Evolutionary conservation across 2,888 invertebrate species (phyloP).

Genomic region (Zaprionus obscuricornis): DNA sequence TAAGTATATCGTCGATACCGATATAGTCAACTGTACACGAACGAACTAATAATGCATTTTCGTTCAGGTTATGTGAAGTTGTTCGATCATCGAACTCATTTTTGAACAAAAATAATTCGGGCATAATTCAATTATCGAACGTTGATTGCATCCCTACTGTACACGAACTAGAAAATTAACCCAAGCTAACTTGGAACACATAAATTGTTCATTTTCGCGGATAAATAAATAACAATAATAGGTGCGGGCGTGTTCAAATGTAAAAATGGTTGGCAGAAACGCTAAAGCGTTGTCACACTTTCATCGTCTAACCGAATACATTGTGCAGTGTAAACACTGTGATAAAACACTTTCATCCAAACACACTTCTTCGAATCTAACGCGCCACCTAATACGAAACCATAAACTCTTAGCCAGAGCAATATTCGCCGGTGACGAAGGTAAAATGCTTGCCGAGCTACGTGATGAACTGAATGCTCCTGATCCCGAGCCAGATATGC

Average conservation of each 20-base stretch:
- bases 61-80: constrained; percentile 23
- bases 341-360: constrained; percentile 71
- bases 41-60: constrained; percentile 10
- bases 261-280: constrained; percentile 66
- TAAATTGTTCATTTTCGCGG: constrained; percentile 27
- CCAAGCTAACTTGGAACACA: constrained; percentile 37
- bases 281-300: constrained; percentile 70
- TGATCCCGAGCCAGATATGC: constrained; percentile 46
- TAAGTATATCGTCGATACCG: constrained; percentile 14
- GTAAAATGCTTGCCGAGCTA: constrained; percentile 64
- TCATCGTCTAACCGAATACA: constrained; percentile 64
- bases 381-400: constrained; percentile 66
- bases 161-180: constrained; percentile 48
- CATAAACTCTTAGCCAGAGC: constrained; percentile 59
- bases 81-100: constrained; percentile 21
- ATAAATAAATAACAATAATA: constrained; percentile 8
- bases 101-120: too few relatives aligned
- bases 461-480: constrained; percentile 62
- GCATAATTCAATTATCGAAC: too few relatives aligned
- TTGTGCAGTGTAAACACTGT: constrained; percentile 69
- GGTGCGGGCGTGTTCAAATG: too few relatives aligned
- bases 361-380: constrained; percentile 69
- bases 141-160: constrained; percentile 39
- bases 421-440: constrained; percentile 65
- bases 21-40: constrained; percentile 25